Base-by-base conservation (phyloP, 2,888 invertebrate species). In the Priocnemis perturbator region DNA sequence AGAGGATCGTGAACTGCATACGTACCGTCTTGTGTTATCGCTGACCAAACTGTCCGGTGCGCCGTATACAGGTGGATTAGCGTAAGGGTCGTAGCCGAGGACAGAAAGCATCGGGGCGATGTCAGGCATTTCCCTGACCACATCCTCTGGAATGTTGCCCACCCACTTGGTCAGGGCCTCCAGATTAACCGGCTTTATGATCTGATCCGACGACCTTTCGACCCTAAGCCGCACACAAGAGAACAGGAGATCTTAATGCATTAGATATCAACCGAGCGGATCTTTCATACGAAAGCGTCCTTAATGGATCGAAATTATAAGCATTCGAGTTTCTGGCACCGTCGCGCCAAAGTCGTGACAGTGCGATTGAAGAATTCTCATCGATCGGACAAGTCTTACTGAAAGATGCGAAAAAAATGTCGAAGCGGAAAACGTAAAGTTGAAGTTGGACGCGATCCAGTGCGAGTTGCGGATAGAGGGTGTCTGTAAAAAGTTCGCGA, bases 191-290 rank as follows among this genome's bases (percentile, higher is more conserved):
- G 99, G 98, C 86, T 98, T 98, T 89, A 99, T 97, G 83, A 99
- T 98, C 92, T 99, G 99, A 92, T 99, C 98, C 74, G 98, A 98
- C 58, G 98, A 98, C 73, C 98, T 93, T 91, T 99, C 98, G 88
- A 97, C 97, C 90, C 98, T 98, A 91, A 55, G 47, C 23, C 14
- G 3, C 11, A 26, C 26, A 37, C 37, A 37, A 37, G 37, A 37
- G 37, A 37, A 37, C 37, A 3, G 37, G 37, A 11, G 14, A 37
- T 37, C 37, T 37, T 37, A 37, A 37, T 37, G 37, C 37, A 37
- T 37, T 37, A 9, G 37, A 37, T 37, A 37, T 37, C 37, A 11
- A 11, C 37, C 37, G 37, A 37, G 37, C 37, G 37, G 7, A 37
- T 37, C 37, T 37, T 37, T 9, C 37, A 37, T 37, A 37, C 4